Conservation (phyloP, 2,113 vertebrate species). For the Ramphastos sulfuratus region DNA sequence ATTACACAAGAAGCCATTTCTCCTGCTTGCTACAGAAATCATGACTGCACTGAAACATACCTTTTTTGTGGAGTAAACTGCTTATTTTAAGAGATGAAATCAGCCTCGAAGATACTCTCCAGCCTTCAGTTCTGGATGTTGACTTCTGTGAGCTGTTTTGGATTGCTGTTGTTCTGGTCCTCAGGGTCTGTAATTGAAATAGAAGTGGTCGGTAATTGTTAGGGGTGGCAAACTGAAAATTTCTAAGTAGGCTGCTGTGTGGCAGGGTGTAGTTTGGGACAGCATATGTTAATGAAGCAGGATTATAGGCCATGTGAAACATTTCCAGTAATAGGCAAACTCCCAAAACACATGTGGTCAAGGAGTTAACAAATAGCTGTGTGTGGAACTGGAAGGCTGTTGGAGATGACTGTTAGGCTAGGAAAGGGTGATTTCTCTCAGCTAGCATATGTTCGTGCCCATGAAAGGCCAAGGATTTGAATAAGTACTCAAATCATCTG, state of each 20-base stretch:
- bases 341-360: not conserved
- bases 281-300: not conserved
- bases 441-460: not conserved
- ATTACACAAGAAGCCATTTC: not conserved
- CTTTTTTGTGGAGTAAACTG: not conserved
- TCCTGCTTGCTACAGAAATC: not conserved
- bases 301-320: not conserved
- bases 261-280: not conserved
- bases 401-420: rapidly evolving
- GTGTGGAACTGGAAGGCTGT: not conserved
- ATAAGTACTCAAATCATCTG: not conserved
- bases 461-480: not conserved
- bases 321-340: not conserved
- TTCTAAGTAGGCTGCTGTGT: not conserved
- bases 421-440: not conserved
- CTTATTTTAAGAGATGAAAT: not conserved
- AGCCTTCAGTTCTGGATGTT: not conserved
- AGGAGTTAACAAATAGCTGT: not conserved
- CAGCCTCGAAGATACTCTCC: not conserved
- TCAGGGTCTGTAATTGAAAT: not conserved
- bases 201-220: not conserved
- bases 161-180: not conserved
- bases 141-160: not conserved
- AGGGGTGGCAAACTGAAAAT: not conserved
- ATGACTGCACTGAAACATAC: not conserved